phyloP scores from a whole-genome alignment of 2,113 vertebrate genomes.

The Plestiodon gilberti region DNA sequence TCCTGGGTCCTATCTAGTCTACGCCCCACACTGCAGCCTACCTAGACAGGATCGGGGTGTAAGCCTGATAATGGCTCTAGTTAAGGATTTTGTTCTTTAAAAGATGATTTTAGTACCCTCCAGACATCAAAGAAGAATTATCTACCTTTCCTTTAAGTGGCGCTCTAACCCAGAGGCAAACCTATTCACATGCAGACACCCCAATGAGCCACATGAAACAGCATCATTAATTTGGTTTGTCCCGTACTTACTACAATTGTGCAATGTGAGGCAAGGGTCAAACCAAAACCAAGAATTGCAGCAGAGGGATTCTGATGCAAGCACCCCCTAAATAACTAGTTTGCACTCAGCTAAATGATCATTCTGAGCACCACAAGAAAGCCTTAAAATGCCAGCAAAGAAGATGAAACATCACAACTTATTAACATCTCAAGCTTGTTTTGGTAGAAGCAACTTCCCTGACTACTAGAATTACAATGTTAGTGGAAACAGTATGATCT shows the following conservation, averaged over 20 bases:
- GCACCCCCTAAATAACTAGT: neutral
- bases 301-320: neutral
- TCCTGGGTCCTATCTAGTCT: too few species aligned
- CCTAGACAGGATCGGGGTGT: too few species aligned
- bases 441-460: slow-evolving; percentile 57
- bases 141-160: neutral
- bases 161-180: neutral
- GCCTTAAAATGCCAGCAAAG: slow-evolving; percentile 39
- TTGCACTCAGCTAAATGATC: slow-evolving; percentile 17
- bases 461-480: slow-evolving; percentile 46
- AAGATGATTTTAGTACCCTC: neutral
- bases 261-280: neutral
- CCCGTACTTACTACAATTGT: neutral
- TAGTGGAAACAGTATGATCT: slow-evolving; percentile 45
- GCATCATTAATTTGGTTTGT: slow-evolving; percentile 5
- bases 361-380: slow-evolving; percentile 11
- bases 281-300: neutral
- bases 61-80: neutral
- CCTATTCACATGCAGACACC: neutral
- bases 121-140: neutral
- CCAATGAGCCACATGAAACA: neutral
- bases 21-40: too few species aligned
- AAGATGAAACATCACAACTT: slow-evolving; percentile 52
- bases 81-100: neutral
- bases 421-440: slow-evolving; percentile 58